These are phyloP conservation scores for Pocillopora verrucosa DNA, from an alignment of 64 coral and sea anemone species.

Conservation along the genomic window DNA sequence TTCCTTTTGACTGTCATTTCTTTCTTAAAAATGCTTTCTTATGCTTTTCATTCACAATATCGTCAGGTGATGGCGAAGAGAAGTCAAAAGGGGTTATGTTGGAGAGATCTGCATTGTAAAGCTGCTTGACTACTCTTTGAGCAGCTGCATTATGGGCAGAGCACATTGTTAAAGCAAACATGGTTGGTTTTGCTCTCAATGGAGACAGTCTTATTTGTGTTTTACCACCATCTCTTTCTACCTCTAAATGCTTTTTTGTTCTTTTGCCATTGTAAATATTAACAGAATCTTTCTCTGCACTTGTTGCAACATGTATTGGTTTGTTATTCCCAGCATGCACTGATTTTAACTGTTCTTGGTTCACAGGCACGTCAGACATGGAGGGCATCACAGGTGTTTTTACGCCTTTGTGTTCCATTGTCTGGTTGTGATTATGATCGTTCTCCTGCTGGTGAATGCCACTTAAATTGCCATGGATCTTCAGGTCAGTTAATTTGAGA, in stretches of 20 bases:
- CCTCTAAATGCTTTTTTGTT: background rate
- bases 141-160: background rate
- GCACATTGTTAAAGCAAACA: conserved; percentile 78
- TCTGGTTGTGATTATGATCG: conserved; percentile 11
- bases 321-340: background rate
- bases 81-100: conserved; percentile 65
- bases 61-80: conserved; percentile 81
- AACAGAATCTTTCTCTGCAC: background rate
- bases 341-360: background rate
- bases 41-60: conserved; percentile 75
- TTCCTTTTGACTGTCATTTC: background rate
- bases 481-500: background rate
- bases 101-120: conserved; percentile 14
- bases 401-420: background rate
- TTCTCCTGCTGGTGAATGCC: background rate
- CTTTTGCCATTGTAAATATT: background rate
- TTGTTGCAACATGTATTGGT: background rate
- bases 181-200: conserved; percentile 51
- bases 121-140: conserved; percentile 16
- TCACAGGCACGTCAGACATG: background rate
- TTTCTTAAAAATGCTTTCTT: conserved; percentile 60
- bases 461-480: background rate
- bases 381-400: background rate
- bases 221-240: background rate
- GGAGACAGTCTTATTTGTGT: no score